A percentile compares a stretch with the other conserved stretches of the same genome.
These are phyloP conservation scores for Polietes domitor DNA, from an alignment of 2,888 invertebrate genomes.

Conservation along the genomic window DNA sequence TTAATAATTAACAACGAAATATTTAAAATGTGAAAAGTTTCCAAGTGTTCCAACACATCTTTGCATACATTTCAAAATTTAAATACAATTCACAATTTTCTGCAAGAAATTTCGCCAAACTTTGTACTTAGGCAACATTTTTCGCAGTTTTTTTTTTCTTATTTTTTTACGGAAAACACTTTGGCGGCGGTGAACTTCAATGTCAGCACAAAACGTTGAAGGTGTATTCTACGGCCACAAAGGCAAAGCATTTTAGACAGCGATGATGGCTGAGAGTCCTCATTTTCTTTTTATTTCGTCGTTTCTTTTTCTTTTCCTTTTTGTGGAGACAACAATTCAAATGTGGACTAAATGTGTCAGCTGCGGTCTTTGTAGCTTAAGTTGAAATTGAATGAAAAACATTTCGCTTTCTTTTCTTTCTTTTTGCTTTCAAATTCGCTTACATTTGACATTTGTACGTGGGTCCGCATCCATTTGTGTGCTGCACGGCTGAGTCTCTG, in stretches of 20 bases:
- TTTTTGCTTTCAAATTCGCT: no score
- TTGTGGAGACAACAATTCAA: background rate
- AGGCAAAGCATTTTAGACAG: background rate
- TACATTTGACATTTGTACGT: no score
- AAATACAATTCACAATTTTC: no score
- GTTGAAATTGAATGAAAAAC: background rate
- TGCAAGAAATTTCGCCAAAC: background rate
- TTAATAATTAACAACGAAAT: no score
- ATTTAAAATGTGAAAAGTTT: no score
- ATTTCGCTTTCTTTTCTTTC: no score
- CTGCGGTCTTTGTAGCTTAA: background rate
- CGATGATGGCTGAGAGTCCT: background rate
- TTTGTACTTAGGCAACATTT: no score
- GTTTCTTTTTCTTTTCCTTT: background rate
- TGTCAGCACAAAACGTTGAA: background rate
- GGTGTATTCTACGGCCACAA: background rate
- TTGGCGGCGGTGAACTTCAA: background rate
- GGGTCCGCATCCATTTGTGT: no score
- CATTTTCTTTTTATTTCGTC: background rate
- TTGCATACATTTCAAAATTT: no score
- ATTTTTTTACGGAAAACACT: background rate
- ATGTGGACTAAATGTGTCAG: background rate
- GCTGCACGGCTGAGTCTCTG: no score
- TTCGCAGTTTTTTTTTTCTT: background rate
- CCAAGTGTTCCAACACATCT: no score